These are phyloP conservation scores for Amphimedon queenslandica DNA, from an alignment of 37 sponge, comb jelly and placozoan species.

Conservation along the genomic window DNA sequence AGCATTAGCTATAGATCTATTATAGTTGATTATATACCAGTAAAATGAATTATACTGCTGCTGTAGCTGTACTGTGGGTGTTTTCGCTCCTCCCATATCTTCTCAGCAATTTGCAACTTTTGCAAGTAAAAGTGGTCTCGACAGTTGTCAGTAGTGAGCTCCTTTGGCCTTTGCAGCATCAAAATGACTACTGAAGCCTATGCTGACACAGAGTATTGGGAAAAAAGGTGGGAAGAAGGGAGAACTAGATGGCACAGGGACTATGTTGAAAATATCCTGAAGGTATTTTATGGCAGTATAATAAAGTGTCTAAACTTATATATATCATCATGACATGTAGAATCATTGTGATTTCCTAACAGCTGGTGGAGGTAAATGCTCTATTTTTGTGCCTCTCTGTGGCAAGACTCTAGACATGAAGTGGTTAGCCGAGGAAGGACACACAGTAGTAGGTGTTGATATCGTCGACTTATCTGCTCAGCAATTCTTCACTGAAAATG, in stretches of 20 bases:
- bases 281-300: background rate
- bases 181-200: too few relatives aligned
- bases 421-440: constrained; percentile 48
- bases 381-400: constrained; percentile 59
- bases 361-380: background rate
- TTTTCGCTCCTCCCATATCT: too few relatives aligned
- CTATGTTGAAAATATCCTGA: background rate
- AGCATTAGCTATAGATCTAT: too few relatives aligned
- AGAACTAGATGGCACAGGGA: constrained; percentile 30
- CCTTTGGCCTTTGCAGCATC: too few relatives aligned
- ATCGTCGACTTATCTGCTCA: constrained; percentile 36
- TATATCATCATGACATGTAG: background rate
- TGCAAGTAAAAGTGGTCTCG: too few relatives aligned
- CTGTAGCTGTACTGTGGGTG: too few relatives aligned
- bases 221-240: constrained; percentile 16
- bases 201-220: background rate
- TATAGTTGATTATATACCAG: too few relatives aligned
- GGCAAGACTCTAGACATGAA: constrained; percentile 54
- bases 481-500: constrained; percentile 40
- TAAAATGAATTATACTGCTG: too few relatives aligned
- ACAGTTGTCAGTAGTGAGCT: too few relatives aligned
- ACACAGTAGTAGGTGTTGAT: constrained; percentile 56
- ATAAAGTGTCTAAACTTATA: background rate
- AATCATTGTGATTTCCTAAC: background rate
- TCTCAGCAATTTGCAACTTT: too few relatives aligned